These are phyloP conservation scores for Sinopyrophorus schimmeli DNA, from an alignment of 2,888 invertebrate species.

Conservation along the genomic window DNA sequence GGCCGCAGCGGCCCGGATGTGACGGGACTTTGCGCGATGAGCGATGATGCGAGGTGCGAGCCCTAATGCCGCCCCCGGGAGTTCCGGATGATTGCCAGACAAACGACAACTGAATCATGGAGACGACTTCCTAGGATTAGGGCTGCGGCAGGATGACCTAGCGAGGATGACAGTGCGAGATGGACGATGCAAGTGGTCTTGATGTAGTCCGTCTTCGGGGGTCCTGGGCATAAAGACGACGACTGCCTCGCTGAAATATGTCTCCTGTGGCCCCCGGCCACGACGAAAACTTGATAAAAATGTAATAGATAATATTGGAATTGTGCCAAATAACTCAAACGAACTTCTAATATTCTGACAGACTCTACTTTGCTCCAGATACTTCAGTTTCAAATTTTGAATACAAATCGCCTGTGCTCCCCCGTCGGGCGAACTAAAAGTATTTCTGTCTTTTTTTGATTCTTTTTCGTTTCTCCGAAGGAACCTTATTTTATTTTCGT, in stretches of 20 bases:
- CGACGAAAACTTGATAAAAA: conserved; percentile 24
- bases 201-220: conserved; percentile 8
- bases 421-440: too few species aligned
- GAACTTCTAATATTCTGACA: too few species aligned
- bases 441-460: too few species aligned
- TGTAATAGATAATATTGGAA: conserved; percentile 22
- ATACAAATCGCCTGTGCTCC: too few species aligned
- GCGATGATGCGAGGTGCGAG: conserved; percentile 49
- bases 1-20: conserved; percentile 44
- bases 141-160: conserved; percentile 21
- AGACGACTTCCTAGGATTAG: conserved; percentile 32
- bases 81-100: conserved; percentile 49
- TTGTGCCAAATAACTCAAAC: conserved; percentile 16
- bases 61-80: conserved; percentile 52
- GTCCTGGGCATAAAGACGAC: conserved; percentile 22
- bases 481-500: too few species aligned
- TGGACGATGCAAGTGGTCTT: conserved; percentile 11
- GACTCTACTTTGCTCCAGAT: too few species aligned
- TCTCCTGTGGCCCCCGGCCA: conserved; percentile 16
- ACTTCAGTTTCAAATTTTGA: too few species aligned
- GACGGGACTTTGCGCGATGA: conserved; percentile 45
- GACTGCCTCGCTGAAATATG: conserved; percentile 20
- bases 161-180: conserved; percentile 16
- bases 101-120: conserved; percentile 48
- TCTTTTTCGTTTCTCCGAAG: too few species aligned